phyloP scores from a whole-genome alignment of 1,140 invertebrate genomes.

The Trissolcus basalis region DNA sequence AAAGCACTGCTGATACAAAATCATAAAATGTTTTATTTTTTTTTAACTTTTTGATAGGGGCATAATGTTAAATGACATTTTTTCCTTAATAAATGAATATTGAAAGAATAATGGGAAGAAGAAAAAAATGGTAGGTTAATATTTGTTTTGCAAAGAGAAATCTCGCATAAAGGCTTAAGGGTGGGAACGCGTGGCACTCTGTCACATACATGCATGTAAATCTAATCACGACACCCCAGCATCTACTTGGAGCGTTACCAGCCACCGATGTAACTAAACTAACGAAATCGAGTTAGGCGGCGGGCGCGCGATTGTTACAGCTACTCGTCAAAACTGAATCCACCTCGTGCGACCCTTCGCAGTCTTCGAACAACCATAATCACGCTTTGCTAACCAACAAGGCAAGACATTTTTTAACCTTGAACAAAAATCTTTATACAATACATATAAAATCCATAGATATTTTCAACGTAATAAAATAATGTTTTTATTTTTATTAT shows the following conservation, averaged over 20 bases:
- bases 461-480: too few species aligned
- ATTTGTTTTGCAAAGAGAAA: constrained; percentile 54
- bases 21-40: too few species aligned
- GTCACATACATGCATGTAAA: constrained; percentile 68
- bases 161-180: constrained; percentile 57
- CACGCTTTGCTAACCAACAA: constrained; percentile 46
- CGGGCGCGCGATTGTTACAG: constrained; percentile 63
- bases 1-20: too few species aligned
- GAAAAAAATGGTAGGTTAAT: constrained; percentile 30
- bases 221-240: constrained; percentile 71
- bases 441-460: too few species aligned
- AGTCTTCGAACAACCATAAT: constrained; percentile 48
- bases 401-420: constrained; percentile 21
- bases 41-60: too few species aligned
- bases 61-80: too few species aligned
- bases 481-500: too few species aligned
- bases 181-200: constrained; percentile 17
- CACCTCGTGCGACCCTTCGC: constrained; percentile 53
- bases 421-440: constrained; percentile 7
- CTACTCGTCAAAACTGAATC: constrained; percentile 70
- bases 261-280: constrained; percentile 73
- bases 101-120: constrained; percentile 11
- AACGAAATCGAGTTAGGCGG: constrained; percentile 71
- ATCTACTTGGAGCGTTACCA: constrained; percentile 67
- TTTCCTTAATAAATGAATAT: neutral